Conservation (phyloP, 2,797 vertebrate species). For the Alosa sapidissima region DNA sequence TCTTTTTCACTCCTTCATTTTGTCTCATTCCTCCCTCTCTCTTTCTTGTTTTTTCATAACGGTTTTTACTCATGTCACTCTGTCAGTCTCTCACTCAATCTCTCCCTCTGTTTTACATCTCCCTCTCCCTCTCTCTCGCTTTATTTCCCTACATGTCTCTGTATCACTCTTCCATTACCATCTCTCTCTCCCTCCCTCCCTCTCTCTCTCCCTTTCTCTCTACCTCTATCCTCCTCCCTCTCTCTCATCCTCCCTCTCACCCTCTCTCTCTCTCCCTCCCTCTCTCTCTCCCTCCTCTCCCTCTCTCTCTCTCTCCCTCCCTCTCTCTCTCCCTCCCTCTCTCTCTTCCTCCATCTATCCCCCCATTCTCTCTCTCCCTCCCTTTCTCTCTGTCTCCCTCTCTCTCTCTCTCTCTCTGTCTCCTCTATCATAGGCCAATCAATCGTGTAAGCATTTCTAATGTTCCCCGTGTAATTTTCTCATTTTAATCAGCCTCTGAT, state of each 20-base stretch:
- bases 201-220: too few relatives aligned
- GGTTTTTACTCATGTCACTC: not conserved
- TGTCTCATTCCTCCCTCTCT: not conserved
- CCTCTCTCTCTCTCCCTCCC: not conserved
- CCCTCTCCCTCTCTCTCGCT: too few relatives aligned
- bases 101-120: too few relatives aligned
- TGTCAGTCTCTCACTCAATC: constrained; percentile 5
- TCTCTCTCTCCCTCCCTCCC: too few relatives aligned
- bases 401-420: not conserved
- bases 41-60: not conserved
- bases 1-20: not conserved
- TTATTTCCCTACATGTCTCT: too few relatives aligned
- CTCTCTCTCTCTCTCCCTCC: not conserved
- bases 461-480: constrained; percentile 71
- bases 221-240: too few relatives aligned
- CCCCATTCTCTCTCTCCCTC: not conserved
- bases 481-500: constrained; percentile 75
- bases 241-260: too few relatives aligned
- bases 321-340: not conserved
- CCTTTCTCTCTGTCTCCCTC: not conserved
- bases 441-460: constrained; percentile 71
- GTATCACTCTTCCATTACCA: too few relatives aligned
- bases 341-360: not conserved
- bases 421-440: constrained; percentile 62
- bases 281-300: not conserved